Evolutionary conservation across 2,113 vertebrate species (phyloP).

Genomic region (Plotosus lineatus): DNA sequence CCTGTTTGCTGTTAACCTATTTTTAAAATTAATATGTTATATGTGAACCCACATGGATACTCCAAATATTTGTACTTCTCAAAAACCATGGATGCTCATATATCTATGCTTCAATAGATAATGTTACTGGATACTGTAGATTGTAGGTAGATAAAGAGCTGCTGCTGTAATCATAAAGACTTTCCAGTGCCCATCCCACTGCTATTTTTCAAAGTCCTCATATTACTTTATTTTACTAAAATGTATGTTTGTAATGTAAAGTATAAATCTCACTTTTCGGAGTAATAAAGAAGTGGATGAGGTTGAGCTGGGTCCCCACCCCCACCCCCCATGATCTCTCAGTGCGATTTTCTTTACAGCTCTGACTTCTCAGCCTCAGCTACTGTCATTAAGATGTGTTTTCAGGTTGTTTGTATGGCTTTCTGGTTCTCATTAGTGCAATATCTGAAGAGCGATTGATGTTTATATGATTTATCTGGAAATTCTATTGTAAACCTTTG

Average conservation of each 20-base stretch:
- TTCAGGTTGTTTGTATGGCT: not conserved
- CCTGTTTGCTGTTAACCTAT: not conserved
- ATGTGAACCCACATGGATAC: not conserved
- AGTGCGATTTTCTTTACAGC: not conserved
- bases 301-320: no score
- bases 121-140: not conserved
- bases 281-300: not conserved
- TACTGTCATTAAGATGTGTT: not conserved
- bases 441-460: not conserved
- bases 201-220: not conserved
- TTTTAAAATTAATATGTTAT: not conserved
- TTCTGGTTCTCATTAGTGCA: not conserved
- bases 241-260: no score
- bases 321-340: not conserved
- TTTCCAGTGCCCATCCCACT: not conserved
- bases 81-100: not conserved
- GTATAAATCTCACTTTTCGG: not conserved
- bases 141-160: not conserved
- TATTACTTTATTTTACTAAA: no score
- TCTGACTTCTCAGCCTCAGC: not conserved
- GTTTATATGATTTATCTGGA: not conserved
- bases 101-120: not conserved
- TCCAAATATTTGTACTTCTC: no score
- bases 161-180: not conserved
- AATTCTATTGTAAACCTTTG: not conserved